A percentile compares a stretch with the other conserved stretches of the same genome.
Conservation (phyloP, 2,888 invertebrate species). For the Tachina lurida region DNA sequence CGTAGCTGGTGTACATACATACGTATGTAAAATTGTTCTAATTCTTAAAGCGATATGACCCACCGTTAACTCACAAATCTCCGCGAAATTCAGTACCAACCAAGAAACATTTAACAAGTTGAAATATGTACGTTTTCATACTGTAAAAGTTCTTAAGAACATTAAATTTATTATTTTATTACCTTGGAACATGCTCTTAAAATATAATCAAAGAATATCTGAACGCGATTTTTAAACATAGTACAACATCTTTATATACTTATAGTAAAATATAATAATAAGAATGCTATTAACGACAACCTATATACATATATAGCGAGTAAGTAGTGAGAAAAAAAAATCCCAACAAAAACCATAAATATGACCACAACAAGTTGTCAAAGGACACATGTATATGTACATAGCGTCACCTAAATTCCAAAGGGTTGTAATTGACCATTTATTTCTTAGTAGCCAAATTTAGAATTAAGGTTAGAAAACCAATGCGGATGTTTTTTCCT, state of each 20-base stretch:
- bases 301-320: conserved; percentile 13
- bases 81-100: neutral
- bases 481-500: no score
- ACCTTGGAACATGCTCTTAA: conserved; percentile 28
- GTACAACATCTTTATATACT: neutral
- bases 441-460: no score
- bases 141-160: neutral
- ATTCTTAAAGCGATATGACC: neutral
- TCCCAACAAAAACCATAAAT: conserved; percentile 5
- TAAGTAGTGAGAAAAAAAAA: neutral
- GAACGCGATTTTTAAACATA: neutral
- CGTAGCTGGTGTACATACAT: no score
- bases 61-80: neutral
- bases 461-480: no score
- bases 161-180: conserved; percentile 54
- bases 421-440: no score
- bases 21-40: neutral
- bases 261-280: conserved; percentile 18
- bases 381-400: conserved; percentile 1
- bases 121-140: neutral
- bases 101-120: neutral
- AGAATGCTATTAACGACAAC: conserved; percentile 32
- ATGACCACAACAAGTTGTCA: conserved; percentile 48
- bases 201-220: conserved; percentile 13
- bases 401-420: no score